Conservation (phyloP, 2,797 vertebrate genomes). For the Anas capensis region DNA sequence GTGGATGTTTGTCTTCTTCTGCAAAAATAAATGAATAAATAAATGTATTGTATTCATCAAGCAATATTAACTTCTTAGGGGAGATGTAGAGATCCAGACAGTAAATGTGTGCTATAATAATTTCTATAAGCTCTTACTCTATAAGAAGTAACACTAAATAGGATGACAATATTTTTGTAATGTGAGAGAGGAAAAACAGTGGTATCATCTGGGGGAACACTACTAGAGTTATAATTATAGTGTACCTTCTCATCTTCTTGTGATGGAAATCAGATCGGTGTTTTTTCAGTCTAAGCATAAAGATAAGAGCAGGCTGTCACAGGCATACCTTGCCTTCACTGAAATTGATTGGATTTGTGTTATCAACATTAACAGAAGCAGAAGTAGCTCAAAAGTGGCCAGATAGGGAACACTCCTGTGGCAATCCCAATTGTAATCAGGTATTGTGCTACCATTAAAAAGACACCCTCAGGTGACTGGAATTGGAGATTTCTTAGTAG, state of each 20-base stretch:
- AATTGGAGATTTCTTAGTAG: not conserved
- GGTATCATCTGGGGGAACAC: not conserved
- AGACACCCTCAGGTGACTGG: not conserved
- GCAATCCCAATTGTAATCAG: not conserved
- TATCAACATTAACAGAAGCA: not conserved
- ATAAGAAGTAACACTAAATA: not conserved
- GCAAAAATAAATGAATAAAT: not conserved
- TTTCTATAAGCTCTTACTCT: not conserved
- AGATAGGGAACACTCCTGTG: not conserved
- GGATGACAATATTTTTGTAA: not conserved
- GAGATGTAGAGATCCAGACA: not conserved
- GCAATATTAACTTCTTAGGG: not conserved
- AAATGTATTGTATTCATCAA: not conserved
- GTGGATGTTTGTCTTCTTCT: not conserved
- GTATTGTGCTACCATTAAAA: not conserved
- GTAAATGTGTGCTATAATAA: not conserved
- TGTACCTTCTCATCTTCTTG: not conserved
- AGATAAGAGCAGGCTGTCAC: not conserved
- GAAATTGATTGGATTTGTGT: not conserved
- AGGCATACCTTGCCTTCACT: not conserved
- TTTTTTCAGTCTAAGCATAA: not conserved
- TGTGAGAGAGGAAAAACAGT: not conserved
- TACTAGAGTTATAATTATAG: not conserved
- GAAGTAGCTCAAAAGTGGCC: not conserved
- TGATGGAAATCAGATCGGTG: not conserved